Conservation (phyloP, 2,888 invertebrate species). For the Scaptomyza parva region DNA sequence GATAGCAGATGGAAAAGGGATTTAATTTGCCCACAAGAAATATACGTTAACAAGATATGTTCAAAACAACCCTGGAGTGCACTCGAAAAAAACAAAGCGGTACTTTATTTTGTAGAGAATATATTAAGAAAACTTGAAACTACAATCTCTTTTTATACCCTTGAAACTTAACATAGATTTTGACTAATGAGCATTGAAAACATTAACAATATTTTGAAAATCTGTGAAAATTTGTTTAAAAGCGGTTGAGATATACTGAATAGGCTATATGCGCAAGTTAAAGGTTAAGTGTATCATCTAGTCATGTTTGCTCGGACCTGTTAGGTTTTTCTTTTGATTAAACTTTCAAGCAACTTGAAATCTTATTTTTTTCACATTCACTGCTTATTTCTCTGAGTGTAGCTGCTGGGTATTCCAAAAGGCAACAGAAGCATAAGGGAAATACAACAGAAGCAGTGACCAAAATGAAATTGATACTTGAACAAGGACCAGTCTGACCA, state of each 20-base stretch:
- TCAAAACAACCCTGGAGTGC: neutral
- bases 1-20: constrained; percentile 21
- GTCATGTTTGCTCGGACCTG: no score
- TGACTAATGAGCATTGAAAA: no score
- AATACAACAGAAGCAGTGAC: constrained; percentile 19
- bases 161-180: no score
- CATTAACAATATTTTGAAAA: no score
- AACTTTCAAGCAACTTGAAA: neutral
- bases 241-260: no score
- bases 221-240: no score
- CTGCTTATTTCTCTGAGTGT: constrained; percentile 1
- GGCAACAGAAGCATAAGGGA: neutral
- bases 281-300: no score
- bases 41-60: constrained; percentile 1
- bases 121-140: neutral
- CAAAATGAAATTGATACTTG: constrained; percentile 39
- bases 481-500: constrained; percentile 15
- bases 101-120: neutral
- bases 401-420: constrained; percentile 6
- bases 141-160: no score
- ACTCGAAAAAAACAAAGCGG: neutral
- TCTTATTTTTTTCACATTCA: neutral
- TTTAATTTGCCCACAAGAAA: constrained; percentile 18
- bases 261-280: no score
- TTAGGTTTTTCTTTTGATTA: neutral